Evolutionary conservation across 53 echinoderm and acorn worm species (phyloP).

Genomic region (Echinarachnius parma): DNA sequence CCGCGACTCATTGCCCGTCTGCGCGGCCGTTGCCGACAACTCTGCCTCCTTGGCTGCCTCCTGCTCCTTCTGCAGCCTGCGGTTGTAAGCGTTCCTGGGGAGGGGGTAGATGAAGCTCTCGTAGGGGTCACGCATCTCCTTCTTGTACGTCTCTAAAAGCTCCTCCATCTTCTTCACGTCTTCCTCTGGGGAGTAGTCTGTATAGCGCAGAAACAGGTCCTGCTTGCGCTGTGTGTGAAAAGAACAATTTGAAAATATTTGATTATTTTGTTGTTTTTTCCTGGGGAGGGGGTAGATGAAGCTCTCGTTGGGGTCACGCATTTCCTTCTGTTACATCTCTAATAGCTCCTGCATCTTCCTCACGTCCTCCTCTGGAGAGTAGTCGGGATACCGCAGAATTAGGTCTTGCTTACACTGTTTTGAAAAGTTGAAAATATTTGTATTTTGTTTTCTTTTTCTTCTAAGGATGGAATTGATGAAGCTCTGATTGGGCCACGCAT

Average conservation of each 20-base stretch:
- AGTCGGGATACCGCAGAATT: slow-evolving; percentile 8
- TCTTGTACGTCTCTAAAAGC: not conserved
- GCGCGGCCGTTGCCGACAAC: not conserved
- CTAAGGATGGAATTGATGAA: slow-evolving; percentile 4
- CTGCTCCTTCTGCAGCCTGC: slow-evolving; percentile 25
- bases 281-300: slow-evolving; percentile 36
- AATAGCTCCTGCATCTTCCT: slow-evolving; percentile 36
- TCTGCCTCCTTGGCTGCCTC: slow-evolving; percentile 14
- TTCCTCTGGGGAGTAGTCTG: not conserved
- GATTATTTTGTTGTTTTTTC: too few relatives aligned
- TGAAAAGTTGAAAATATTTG: too few relatives aligned
- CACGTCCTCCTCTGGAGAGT: slow-evolving; percentile 18
- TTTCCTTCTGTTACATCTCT: slow-evolving; percentile 27
- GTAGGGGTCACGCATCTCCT: not conserved
- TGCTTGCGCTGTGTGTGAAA: not conserved
- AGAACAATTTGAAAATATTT: too few relatives aligned
- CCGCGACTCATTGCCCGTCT: too few relatives aligned
- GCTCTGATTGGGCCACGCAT: not conserved
- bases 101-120: slow-evolving; percentile 44
- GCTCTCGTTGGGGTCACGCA: slow-evolving; percentile 2
- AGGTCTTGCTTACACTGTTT: slow-evolving; percentile 33
- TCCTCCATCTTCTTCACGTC: not conserved
- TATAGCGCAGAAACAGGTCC: not conserved
- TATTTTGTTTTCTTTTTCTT: too few relatives aligned
- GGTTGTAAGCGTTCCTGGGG: slow-evolving; percentile 42